Base-by-base conservation (phyloP, 2,113 vertebrate genomes). In the Syrrhaptes paradoxus region DNA sequence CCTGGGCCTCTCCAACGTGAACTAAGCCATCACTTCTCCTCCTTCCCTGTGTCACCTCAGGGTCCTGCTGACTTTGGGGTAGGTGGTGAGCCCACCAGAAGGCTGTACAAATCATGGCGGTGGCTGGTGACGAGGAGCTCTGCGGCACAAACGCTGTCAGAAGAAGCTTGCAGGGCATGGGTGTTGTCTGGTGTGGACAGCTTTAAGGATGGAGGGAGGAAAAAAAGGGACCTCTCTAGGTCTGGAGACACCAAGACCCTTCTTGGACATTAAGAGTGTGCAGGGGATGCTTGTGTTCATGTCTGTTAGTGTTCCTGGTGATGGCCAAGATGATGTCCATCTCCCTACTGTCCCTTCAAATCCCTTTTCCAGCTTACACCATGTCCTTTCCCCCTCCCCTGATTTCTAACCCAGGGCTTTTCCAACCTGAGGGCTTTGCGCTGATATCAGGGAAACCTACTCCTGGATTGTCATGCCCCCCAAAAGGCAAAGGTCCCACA, bases 41-140 rank as follows among this genome's bases (percentile, higher is more conserved):
- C 54, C 36, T 88, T 68, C 12, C 4, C 51, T 54, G 17, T 31
- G 20, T 49, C 41, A 24, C 51, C 46, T 52, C 54, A 10, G 25
- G 17, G 36, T 41, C 29, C 46, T 54, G 20, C 62, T 73, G 59
- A 41, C 43, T 76, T 88, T 83, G 46, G 36, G 36, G 13, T 52
- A 38, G 26, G 57, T 25, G 34, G 18, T 11, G 29, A 68, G 29
- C 18, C 43, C 1, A 0, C 62, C 17, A 62, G 32, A 55, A 87
- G 12, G 9, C 26, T 45, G 18, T 66, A 32, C 21, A 45, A 51
- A 89, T 54, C 43, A 31, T 1, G 0, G 28, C 1, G 1, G 32
- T 84, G 49, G 41, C 49, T 76, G 51, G 58, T 73, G 62, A 31
- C 0, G 1, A 63, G 84, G 54, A 73, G 8, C 15, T 70, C 49